These are phyloP conservation scores for Choreutis nemorana DNA, from an alignment of 2,888 invertebrate genomes.

Conservation along the genomic window DNA sequence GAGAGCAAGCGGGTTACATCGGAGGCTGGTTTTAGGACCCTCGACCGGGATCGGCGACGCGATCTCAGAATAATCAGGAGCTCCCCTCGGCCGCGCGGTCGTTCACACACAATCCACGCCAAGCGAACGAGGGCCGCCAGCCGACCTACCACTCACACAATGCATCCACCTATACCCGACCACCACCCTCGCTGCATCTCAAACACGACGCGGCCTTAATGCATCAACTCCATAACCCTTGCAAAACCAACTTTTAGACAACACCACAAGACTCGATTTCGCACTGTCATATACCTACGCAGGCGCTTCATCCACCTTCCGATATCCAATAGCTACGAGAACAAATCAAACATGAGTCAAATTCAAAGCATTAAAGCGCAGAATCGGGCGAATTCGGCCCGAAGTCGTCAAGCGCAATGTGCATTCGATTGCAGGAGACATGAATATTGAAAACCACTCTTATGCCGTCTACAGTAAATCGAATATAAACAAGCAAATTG, in stretches of 20 bases:
- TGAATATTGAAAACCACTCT: conserved; percentile 58
- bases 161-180: conserved; percentile 45
- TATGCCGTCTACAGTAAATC: conserved; percentile 41
- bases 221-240: conserved; percentile 9
- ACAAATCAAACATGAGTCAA: conserved; percentile 30
- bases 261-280: conserved; percentile 9
- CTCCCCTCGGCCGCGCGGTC: conserved; percentile 59
- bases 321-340: conserved; percentile 19
- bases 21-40: conserved; percentile 44
- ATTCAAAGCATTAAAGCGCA: conserved; percentile 31
- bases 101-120: conserved; percentile 58
- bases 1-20: conserved; percentile 18
- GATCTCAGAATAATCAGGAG: conserved; percentile 54
- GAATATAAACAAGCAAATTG: conserved; percentile 33
- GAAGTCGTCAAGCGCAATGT: conserved; percentile 36
- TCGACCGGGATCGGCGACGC: conserved; percentile 49
- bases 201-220: conserved; percentile 24
- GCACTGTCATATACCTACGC: conserved; percentile 15
- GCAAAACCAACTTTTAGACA: conserved; percentile 18
- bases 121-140: conserved; percentile 38
- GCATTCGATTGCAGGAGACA: conserved; percentile 40
- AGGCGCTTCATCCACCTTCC: conserved; percentile 31
- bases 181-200: conserved; percentile 25
- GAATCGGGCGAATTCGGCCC: conserved; percentile 22
- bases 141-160: conserved; percentile 51